Base-by-base conservation (phyloP, 2,888 invertebrate species). In the Chalcosyrphus nemorum region DNA sequence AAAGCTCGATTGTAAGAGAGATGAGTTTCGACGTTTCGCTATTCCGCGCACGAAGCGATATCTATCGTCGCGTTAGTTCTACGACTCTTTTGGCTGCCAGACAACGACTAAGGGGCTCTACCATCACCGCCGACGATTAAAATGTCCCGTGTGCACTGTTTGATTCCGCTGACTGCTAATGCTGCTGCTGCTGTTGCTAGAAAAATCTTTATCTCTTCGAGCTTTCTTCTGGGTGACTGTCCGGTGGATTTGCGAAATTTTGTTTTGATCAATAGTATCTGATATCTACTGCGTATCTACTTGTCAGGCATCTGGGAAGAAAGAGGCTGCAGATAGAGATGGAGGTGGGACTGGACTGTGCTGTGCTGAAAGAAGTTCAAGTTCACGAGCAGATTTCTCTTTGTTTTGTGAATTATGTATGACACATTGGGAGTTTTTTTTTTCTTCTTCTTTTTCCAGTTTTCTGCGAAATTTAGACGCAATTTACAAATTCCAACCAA, bases 31-130 rank as follows among this genome's bases (percentile, higher is more conserved):
- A 6, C 52, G 54, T 43, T 54, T 54, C 41, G 63, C 50, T 41
- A 17, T 50, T 57, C 41, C 57, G 50, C 68, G 63, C 41, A 57
- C 57, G 61, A 13, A 71, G 35, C 59, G 32, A 61, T 47, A 52
- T 47, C 63, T 41, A 71, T 52, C 38, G 29, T 35, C 50, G 35
- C 65, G 27, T 27, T 43, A 54, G 15, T 56, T 56, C 38, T 13
- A 24, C 38, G 38, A 43, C 50, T 41, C 63, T 41, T 50, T 50
- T 41, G 56, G 2, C 24, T 29, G 75, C 38, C 32, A 41, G 21
- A 50, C 29, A 2, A 57, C 13, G 45, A 75, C 65, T 66, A 41
- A 15, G 17, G 4, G 7, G 38, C 21, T 32, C 13, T 19, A 47
- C 47, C 15, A 38, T 24, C 38, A 65, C 27, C 15, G 38, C 24